Percentiles rank a stretch among this genome's conserved stretches.
Evolutionary conservation across 2,113 vertebrate genomes (phyloP).

Genomic region (Collichthys lucidus): DNA sequence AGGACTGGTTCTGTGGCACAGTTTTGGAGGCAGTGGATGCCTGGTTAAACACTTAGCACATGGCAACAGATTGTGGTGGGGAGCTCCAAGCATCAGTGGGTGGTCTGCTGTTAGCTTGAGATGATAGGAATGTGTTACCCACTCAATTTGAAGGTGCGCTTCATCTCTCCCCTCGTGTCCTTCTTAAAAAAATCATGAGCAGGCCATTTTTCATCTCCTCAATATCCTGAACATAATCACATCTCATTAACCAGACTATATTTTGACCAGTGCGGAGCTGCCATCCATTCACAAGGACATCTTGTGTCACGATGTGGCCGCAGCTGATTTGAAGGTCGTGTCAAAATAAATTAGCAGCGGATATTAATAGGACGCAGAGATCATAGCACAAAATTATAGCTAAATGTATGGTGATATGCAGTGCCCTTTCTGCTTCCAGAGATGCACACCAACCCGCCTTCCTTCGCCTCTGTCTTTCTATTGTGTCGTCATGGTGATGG

Average conservation of each 20-base stretch:
- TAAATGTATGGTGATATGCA: constrained; percentile 54
- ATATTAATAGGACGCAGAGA: constrained; percentile 46
- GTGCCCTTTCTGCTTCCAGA: constrained; percentile 62
- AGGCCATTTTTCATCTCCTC: constrained; percentile 39
- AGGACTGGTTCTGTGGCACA: constrained; percentile 35
- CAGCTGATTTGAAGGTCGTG: constrained; percentile 23
- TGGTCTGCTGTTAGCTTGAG: constrained; percentile 64
- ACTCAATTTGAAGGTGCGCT: constrained; percentile 59
- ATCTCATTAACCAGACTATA: constrained; percentile 54
- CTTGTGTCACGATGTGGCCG: constrained; percentile 36
- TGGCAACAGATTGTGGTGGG: constrained; percentile 72
- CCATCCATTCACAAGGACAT: constrained; percentile 28
- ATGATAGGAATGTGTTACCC: constrained; percentile 62
- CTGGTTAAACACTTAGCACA: constrained; percentile 68
- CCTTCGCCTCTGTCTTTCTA: constrained; percentile 74
- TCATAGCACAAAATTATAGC: constrained; percentile 38
- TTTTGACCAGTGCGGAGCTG: constrained; percentile 36
- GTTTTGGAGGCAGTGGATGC: constrained; percentile 50
- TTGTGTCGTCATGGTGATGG: constrained; percentile 86
- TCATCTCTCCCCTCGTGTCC: constrained; percentile 32
- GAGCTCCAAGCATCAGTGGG: constrained; percentile 68
- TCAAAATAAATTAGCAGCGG: constrained; percentile 57
- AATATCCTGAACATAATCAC: constrained; percentile 47
- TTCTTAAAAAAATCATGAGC: constrained; percentile 34
- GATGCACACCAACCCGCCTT: constrained; percentile 65